Base-by-base conservation (phyloP, 1,140 invertebrate species). In the Procambarus virginalis region DNA sequence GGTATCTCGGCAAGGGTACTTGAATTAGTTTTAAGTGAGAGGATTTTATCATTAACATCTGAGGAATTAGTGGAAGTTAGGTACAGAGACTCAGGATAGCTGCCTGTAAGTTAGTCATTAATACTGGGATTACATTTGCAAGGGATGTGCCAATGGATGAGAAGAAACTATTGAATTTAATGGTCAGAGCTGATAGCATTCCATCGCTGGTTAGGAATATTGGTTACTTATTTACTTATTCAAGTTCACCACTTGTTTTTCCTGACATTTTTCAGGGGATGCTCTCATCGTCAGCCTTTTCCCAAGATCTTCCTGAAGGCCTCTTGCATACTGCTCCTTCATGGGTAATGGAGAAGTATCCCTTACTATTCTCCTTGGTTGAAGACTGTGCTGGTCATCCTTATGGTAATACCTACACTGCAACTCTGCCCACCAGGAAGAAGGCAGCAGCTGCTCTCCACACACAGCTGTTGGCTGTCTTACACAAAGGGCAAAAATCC, bases 321-420 rank as follows among this genome's bases (percentile, higher is more conserved):
- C 84, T 86, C 8, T 76, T 86, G 34, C 58, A 86, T 34, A 9
- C 70, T 17, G 75, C 84, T 34, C 84, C 84, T 6, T 51, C 49
- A 10, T 86, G 84, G 84, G 75, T 86, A 22, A 78, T 2, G 2
- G 55, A 86, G 20, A 55, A 75, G n/a, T 51, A 86, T 58, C 75
- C 84, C 20, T 55, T 45, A 20, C 75, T 86, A 9, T n/a, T 77
- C 49, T 55, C 73, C 22, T 51, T 77, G 17, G 51, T 86, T 45
- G 84, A 86, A 77, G 84, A 86, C 46, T 86, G 84, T 86, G 84
- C 84, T 20, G 48, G 84, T 6, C 83, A 70, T 51, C 2, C 34
- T 4, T 22, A 20, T 58, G 20, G 14, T 45, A 34, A 34, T 51
- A 6, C 3, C 70, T 75, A 6, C 49, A 51, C 10, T 60, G 55